phyloP scores from a whole-genome alignment of 1,140 invertebrate species.

The Globodera rostochiensis region DNA sequence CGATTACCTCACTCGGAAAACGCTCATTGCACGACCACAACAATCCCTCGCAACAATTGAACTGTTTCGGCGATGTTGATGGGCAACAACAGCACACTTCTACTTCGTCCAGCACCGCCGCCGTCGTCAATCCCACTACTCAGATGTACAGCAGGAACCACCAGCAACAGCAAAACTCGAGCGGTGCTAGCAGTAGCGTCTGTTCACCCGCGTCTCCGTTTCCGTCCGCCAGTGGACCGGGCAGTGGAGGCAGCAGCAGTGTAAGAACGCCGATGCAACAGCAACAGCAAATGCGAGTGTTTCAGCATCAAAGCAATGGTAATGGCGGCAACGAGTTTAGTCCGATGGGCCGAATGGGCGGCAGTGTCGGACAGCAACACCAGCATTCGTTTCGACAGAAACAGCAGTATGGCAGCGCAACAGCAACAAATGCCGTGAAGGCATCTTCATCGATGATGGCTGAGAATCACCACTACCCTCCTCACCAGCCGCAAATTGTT shows the following conservation, averaged over 20 bases:
- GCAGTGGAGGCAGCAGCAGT: no score
- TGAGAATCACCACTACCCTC: not conserved
- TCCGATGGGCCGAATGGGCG: not conserved
- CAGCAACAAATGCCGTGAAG: not conserved
- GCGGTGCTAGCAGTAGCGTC: not conserved
- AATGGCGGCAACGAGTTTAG: not conserved
- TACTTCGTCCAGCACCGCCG: not conserved
- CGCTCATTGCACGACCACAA: not conserved
- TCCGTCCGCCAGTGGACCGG: not conserved
- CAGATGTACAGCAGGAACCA: not conserved
- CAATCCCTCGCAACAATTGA: not conserved
- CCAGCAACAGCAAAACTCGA: not conserved
- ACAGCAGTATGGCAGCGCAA: not conserved
- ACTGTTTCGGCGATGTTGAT: not conserved
- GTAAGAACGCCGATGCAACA: not conserved
- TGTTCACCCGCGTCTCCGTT: slow-evolving; percentile 10
- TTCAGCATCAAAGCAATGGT: not conserved
- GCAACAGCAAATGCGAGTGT: not conserved
- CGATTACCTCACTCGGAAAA: slow-evolving; percentile 7
- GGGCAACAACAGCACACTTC: no score
- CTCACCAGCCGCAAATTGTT: not conserved
- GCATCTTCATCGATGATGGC: slow-evolving; percentile 2
- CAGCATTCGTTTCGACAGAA: not conserved
- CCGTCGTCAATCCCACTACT: not conserved
- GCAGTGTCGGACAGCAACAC: not conserved